Conservation (phyloP, 2,797 vertebrate species). For the Enteromius afrohamiltoni region DNA sequence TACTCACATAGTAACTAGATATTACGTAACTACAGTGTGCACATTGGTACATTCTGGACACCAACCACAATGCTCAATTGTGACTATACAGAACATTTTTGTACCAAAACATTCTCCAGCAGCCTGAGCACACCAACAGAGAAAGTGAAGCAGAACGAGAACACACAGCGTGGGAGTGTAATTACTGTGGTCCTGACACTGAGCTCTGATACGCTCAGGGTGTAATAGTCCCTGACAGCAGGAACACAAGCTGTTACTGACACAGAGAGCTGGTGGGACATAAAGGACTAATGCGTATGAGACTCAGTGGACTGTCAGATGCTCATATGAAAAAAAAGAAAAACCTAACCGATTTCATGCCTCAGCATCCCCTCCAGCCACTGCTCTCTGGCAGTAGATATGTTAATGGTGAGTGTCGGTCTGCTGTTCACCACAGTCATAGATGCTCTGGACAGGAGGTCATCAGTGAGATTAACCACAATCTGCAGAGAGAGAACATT, state of each 20-base stretch:
- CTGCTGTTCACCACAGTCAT: slow-evolving; percentile 92
- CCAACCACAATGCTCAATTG: too few species aligned
- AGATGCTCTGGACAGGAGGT: slow-evolving; percentile 93
- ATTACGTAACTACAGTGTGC: too few species aligned
- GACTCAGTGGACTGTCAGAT: not conserved
- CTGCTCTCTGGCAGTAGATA: slow-evolving; percentile 86
- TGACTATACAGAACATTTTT: too few species aligned
- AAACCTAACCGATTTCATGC: slow-evolving; percentile 87
- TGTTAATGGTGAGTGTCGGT: slow-evolving; percentile 91
- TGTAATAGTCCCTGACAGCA: slow-evolving; percentile 26
- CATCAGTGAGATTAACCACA: slow-evolving; percentile 89
- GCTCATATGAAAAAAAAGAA: not conserved
- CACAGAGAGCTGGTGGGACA: not conserved
- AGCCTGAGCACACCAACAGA: not conserved
- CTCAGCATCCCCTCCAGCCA: slow-evolving; percentile 96
- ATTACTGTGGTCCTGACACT: slow-evolving; percentile 23
- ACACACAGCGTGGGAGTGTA: slow-evolving; percentile 25
- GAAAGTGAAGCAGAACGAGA: slow-evolving; percentile 12
- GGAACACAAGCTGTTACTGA: slow-evolving; percentile 18
- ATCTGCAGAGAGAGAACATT: slow-evolving; percentile 75
- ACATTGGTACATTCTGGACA: too few species aligned
- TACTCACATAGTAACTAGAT: too few species aligned
- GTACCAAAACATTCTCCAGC: too few species aligned
- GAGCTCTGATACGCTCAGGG: slow-evolving; percentile 9
- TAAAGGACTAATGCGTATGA: not conserved